Evolutionary conservation across 1,140 invertebrate genomes (phyloP), one percentile per base, ranked within the genome.

Genomic region (Zeugodacus cucurbitae): DNA sequence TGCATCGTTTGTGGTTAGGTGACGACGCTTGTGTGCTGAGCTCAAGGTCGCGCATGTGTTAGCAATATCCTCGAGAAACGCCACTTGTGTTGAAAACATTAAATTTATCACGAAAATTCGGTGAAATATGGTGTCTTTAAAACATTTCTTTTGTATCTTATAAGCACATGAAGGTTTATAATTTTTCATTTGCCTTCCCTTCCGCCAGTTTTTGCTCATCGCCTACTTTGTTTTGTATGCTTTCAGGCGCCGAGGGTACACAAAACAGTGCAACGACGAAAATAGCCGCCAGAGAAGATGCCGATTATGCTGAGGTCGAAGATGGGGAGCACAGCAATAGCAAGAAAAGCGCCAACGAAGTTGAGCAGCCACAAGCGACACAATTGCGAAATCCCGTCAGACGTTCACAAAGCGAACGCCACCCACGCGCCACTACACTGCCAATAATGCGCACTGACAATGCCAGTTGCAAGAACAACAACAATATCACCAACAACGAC

Each of bases 341-440:
- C 58, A 54, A 67, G 54, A 86, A 54, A 86, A 87, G 17, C 64
- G 34, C 58, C 54, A 78, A 22, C 78, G 87, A 78, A 88, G 90
- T 86, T 85, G 91, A 88, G 89, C 91, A 91, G 91, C 91, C 89
- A 90, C 90, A 90, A 90, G 89, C 90, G 91, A 91, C 91, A 92
- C 92, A 91, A 92, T 93, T 92, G 90, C 92, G 92, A 91, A 92
- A 93, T 91, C 91, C 92, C 92, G 91, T 93, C 91, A 93, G 92
- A 92, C 92, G 92, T 89, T 91, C 92, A 88, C 92, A 93, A 89
- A 93, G 92, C 88, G 92, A 93, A 90, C 90, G 92, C 89, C 91
- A 92, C 87, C 74, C 48, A 74, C 82, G 64, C 32, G 34, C 89
- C 88, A 67, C 82, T 87, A 88, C 59, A 87, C 37, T 26, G 58